phyloP scores from a whole-genome alignment of 2,888 invertebrate species.

The Eristalis pertinax region DNA sequence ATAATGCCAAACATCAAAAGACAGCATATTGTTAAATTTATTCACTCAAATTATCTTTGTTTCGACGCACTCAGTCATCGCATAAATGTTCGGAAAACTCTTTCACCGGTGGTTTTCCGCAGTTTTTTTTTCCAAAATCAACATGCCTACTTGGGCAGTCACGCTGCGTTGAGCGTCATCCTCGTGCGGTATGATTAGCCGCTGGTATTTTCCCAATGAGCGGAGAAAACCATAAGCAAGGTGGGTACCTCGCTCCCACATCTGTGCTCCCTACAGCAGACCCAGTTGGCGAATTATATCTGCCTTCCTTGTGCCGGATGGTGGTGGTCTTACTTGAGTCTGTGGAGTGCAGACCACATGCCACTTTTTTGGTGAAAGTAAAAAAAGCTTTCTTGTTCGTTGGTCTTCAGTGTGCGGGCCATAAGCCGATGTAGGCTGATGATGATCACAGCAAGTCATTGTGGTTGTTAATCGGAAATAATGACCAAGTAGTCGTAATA shows the following conservation, averaged over 20 bases:
- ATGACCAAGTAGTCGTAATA: constrained; percentile 38
- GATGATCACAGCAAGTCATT: constrained; percentile 22
- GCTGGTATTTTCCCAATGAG: constrained; percentile 9
- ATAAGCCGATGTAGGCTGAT: constrained; percentile 1
- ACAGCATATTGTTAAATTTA: constrained; percentile 21
- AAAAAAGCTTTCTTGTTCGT: constrained; percentile 44
- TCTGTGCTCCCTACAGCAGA: background rate
- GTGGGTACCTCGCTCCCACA: background rate
- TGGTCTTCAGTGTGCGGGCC: constrained; percentile 6
- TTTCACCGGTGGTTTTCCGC: constrained; percentile 9
- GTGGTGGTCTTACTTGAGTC: constrained; percentile 40
- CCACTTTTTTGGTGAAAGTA: constrained; percentile 59
- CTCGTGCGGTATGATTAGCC: constrained; percentile 20
- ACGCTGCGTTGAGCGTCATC: constrained; percentile 29
- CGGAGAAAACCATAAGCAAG: constrained; percentile 45
- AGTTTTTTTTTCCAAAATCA: constrained; percentile 32
- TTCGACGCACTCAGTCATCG: constrained; percentile 26
- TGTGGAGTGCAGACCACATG: constrained; percentile 20
- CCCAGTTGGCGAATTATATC: background rate
- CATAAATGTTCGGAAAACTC: background rate
- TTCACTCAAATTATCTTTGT: constrained; percentile 20
- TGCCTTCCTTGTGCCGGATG: constrained; percentile 20
- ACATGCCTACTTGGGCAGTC: constrained; percentile 30
- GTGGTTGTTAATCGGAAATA: constrained; percentile 45
- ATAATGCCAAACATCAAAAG: constrained; percentile 6